These are phyloP conservation scores for Theocolax elegans DNA, from an alignment of 1,140 invertebrate species.

Conservation along the genomic window DNA sequence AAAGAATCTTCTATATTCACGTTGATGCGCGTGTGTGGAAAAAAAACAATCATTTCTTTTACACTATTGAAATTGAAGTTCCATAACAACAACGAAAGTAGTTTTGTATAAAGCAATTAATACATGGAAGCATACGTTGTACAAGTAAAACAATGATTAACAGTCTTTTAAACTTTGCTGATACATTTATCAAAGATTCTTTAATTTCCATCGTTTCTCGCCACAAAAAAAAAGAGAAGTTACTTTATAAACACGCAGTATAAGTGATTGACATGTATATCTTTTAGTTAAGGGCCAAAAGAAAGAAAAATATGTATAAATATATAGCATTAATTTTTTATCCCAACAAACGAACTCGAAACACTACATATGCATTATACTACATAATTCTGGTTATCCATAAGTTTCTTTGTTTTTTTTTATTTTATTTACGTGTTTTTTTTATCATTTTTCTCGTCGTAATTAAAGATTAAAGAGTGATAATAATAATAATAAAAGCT, in stretches of 20 bases:
- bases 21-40: no score
- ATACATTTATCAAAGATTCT: no score
- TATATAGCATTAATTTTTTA: neutral
- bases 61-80: no score
- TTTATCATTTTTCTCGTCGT: neutral
- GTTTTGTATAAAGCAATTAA: no score
- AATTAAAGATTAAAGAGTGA: neutral
- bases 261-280: slow-evolving; percentile 23
- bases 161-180: no score
- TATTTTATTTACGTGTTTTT: neutral
- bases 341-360: neutral
- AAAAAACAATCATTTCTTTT: no score
- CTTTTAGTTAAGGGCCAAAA: neutral
- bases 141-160: no score
- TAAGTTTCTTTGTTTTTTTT: neutral
- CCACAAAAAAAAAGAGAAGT: slow-evolving; percentile 32
- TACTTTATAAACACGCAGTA: slow-evolving; percentile 26
- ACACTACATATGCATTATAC: neutral
- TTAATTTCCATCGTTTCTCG: no score
- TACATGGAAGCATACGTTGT: no score
- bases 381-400: neutral
- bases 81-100: no score
- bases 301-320: slow-evolving; percentile 16
- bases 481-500: slow-evolving; percentile 12
- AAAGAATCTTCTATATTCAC: no score